These are phyloP conservation scores for Idaea straminata DNA, from an alignment of 2,888 invertebrate genomes.

Conservation along the genomic window DNA sequence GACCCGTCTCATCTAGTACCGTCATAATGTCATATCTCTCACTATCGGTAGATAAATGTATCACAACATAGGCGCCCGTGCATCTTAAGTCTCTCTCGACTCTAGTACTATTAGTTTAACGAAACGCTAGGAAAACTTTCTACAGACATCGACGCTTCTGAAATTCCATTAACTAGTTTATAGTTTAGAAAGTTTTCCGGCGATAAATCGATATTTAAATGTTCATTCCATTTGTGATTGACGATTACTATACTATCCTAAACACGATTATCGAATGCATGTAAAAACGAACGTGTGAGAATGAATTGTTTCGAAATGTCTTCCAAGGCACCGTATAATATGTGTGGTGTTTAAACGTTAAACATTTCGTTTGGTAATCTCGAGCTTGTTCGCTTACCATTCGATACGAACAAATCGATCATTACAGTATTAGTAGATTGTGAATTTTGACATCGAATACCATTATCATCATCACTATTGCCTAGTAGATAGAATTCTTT, in stretches of 20 bases:
- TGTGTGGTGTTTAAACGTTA: slow-evolving; percentile 52
- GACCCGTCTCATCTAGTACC: slow-evolving; percentile 69
- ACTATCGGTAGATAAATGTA: slow-evolving; percentile 78
- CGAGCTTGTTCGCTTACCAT: slow-evolving; percentile 69
- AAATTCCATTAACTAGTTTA: slow-evolving; percentile 50
- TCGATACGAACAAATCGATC: slow-evolving; percentile 57
- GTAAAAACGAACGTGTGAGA: slow-evolving; percentile 42
- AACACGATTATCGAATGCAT: slow-evolving; percentile 32
- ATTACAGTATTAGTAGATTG: slow-evolving; percentile 65
- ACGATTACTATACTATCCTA: slow-evolving; percentile 53
- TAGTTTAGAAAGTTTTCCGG: slow-evolving; percentile 75
- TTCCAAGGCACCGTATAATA: slow-evolving; percentile 63
- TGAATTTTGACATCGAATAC: slow-evolving; percentile 61
- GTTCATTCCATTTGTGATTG: slow-evolving; percentile 45
- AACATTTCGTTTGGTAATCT: slow-evolving; percentile 60
- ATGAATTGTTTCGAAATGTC: slow-evolving; percentile 60
- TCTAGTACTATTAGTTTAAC: slow-evolving; percentile 48
- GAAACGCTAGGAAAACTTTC: slow-evolving; percentile 70
- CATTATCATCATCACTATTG: slow-evolving; percentile 77
- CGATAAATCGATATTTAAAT: slow-evolving; percentile 32
- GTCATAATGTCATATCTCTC: slow-evolving; percentile 69
- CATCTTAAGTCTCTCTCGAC: slow-evolving; percentile 56
- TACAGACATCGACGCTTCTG: slow-evolving; percentile 52
- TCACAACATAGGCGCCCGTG: slow-evolving; percentile 79
- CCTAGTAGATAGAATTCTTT: slow-evolving; percentile 73